phyloP scores from a whole-genome alignment of 2,888 invertebrate genomes.

The Malacosoma neustria region DNA sequence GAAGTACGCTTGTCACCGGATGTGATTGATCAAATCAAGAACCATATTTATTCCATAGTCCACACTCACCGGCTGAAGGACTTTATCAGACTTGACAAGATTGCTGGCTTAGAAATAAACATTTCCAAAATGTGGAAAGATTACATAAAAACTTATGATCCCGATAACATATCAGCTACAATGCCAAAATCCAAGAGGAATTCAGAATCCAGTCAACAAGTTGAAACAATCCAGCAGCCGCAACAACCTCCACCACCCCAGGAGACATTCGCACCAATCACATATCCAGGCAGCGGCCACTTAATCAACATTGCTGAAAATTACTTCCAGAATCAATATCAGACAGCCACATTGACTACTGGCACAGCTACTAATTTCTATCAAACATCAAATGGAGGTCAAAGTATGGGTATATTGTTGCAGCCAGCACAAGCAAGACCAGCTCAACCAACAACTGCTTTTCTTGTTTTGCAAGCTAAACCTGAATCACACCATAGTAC shows the following conservation, averaged over 20 bases:
- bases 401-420: conserved; percentile 60
- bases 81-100: conserved; percentile 69
- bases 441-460: conserved; percentile 52
- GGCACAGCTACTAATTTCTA: conserved; percentile 56
- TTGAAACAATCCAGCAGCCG: conserved; percentile 26
- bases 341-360: conserved; percentile 45
- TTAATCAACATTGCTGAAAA: conserved; percentile 67
- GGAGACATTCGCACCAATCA: conserved; percentile 45
- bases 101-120: conserved; percentile 72
- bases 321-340: conserved; percentile 67
- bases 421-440: conserved; percentile 49
- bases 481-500: conserved; percentile 48
- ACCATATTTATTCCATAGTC: conserved; percentile 69
- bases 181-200: conserved; percentile 64
- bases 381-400: conserved; percentile 53
- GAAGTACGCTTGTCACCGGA: conserved; percentile 66
- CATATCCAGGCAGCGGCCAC: conserved; percentile 64
- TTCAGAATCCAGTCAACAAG: conserved; percentile 34
- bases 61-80: conserved; percentile 69
- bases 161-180: conserved; percentile 64
- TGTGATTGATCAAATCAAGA: conserved; percentile 68
- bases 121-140: conserved; percentile 76
- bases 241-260: conserved; percentile 32
- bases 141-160: conserved; percentile 70
- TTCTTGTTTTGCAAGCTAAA: conserved; percentile 60